phyloP scores from a whole-genome alignment of 2,888 invertebrate species.

The Eledona agricola region DNA sequence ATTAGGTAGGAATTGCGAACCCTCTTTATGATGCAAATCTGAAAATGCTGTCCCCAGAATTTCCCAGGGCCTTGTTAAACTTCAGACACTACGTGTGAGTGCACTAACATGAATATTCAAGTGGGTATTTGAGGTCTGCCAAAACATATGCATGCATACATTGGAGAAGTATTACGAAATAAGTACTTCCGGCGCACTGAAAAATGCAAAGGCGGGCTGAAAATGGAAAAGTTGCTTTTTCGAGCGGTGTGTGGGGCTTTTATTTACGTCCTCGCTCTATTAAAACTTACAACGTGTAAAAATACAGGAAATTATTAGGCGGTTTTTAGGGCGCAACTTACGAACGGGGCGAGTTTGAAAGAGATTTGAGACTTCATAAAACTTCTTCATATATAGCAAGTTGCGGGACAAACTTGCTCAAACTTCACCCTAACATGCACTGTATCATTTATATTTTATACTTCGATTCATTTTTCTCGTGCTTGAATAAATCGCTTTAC shows the following conservation, averaged over 20 bases:
- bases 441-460: constrained; percentile 49
- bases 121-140: constrained; percentile 14
- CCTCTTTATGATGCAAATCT: constrained; percentile 35
- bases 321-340: constrained; percentile 38
- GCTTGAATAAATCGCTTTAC: constrained; percentile 28
- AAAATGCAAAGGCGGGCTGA: too few relatives aligned
- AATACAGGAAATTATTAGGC: constrained; percentile 45
- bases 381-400: constrained; percentile 42
- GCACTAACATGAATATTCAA: constrained; percentile 38
- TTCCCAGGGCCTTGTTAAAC: constrained; percentile 36
- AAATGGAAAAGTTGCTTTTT: constrained; percentile 11
- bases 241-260: constrained; percentile 7
- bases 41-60: constrained; percentile 30
- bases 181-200: constrained; percentile 6
- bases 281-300: constrained; percentile 44
- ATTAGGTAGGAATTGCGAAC: constrained; percentile 20
- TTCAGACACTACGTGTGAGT: constrained; percentile 35
- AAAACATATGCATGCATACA: constrained; percentile 35
- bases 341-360: constrained; percentile 38
- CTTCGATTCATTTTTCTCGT: constrained; percentile 41
- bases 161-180: constrained; percentile 19
- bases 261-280: constrained; percentile 36
- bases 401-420: constrained; percentile 41
- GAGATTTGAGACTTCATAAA: constrained; percentile 47
- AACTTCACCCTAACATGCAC: constrained; percentile 42